Evolutionary conservation across 2,113 vertebrate genomes (phyloP).

Genomic region (Gadus chalcogrammus): DNA sequence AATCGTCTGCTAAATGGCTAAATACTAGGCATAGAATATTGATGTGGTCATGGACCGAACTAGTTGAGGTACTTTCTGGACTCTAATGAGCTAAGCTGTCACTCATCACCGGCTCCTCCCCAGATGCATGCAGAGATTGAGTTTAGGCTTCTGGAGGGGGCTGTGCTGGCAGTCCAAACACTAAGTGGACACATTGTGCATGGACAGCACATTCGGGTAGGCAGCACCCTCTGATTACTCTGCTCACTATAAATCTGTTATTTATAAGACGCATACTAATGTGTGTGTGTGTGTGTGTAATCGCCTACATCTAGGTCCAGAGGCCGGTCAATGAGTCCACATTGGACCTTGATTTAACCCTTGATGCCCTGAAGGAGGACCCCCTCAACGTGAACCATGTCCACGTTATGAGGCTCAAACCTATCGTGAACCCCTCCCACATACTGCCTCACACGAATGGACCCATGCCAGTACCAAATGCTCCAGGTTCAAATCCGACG

Average conservation of each 20-base stretch:
- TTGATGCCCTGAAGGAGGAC: constrained; percentile 75
- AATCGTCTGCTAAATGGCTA: too few species aligned
- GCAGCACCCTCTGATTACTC: neutral
- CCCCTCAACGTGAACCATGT: constrained; percentile 66
- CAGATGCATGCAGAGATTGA: constrained; percentile 81
- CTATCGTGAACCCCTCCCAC: neutral
- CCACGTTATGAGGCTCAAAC: constrained; percentile 64
- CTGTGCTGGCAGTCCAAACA: constrained; percentile 76
- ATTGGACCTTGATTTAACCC: constrained; percentile 74
- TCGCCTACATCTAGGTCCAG: constrained; percentile 70
- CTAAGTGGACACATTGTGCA: constrained; percentile 61
- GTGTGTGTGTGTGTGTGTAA: neutral
- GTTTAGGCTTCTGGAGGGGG: constrained; percentile 82
- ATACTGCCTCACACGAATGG: constrained; percentile 26
- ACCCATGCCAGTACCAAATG: neutral
- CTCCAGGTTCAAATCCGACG: neutral
- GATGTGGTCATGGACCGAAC: neutral
- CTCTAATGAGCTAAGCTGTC: neutral
- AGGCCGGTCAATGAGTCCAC: constrained; percentile 73
- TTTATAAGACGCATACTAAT: neutral
- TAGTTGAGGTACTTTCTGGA: neutral
- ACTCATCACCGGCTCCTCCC: constrained; percentile 23
- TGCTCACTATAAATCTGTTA: neutral
- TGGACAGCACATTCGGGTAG: constrained; percentile 56
- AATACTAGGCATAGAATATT: too few species aligned